Percentiles rank a stretch among this genome's conserved stretches.
Conservation (phyloP, 1,140 invertebrate species). For the Listronotus oregonensis region DNA sequence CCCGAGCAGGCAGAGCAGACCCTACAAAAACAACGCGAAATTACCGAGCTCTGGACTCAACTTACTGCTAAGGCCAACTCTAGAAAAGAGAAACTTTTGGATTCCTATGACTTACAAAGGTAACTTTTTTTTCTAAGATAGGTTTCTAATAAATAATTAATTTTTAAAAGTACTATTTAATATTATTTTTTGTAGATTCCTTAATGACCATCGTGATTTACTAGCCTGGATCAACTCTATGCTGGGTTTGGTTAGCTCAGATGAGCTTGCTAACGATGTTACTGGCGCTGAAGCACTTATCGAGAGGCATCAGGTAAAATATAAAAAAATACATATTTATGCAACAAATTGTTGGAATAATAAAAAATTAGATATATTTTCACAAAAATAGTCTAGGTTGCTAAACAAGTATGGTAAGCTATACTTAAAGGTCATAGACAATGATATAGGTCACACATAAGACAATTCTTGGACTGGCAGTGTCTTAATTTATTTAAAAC, state of each 20-base stretch:
- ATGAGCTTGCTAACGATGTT: conserved; percentile 99
- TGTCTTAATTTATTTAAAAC: too few relatives aligned
- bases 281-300: conserved; percentile 97
- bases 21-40: conserved; percentile 95
- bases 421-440: too few relatives aligned
- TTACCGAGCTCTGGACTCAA: conserved; percentile 98
- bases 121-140: neutral
- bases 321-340: too few relatives aligned
- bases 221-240: conserved; percentile 99
- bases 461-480: too few relatives aligned
- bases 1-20: conserved; percentile 97
- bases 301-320: conserved; percentile 92
- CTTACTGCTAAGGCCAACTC: conserved; percentile 93
- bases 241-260: conserved; percentile 95
- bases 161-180: too few relatives aligned
- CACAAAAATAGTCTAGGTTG: too few relatives aligned
- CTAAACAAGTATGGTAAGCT: too few relatives aligned
- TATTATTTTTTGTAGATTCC: conserved; percentile 62
- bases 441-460: too few relatives aligned
- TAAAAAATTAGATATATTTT: too few relatives aligned
- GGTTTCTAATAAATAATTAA: too few relatives aligned
- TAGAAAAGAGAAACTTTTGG: conserved; percentile 96
- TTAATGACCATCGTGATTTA: conserved; percentile 96
- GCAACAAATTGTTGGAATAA: too few relatives aligned
- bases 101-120: conserved; percentile 96